These are phyloP conservation scores for Tetragonula clypearis DNA, from an alignment of 1,140 invertebrate species.

Conservation along the genomic window DNA sequence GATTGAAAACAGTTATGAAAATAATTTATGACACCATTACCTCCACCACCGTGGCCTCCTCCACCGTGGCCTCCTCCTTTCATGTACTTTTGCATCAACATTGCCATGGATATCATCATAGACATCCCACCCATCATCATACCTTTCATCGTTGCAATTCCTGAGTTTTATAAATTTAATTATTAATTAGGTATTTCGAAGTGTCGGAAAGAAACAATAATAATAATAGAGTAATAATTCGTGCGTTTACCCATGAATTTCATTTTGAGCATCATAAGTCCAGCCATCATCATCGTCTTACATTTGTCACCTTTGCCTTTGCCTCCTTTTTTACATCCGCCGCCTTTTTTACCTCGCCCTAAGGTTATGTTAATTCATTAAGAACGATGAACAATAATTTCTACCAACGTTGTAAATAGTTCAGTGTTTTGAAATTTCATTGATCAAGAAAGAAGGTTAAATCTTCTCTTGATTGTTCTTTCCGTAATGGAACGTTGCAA, in stretches of 20 bases:
- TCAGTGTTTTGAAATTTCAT: not conserved
- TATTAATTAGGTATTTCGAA: constrained; percentile 1
- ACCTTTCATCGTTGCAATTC: constrained; percentile 83
- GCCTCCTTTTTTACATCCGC: constrained; percentile 73
- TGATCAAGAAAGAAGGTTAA: too few relatives aligned
- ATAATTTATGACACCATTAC: constrained; percentile 48
- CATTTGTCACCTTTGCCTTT: constrained; percentile 76
- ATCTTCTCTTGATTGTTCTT: not conserved
- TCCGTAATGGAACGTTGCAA: not conserved
- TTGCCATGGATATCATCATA: constrained; percentile 83
- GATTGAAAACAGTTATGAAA: not conserved
- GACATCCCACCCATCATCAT: constrained; percentile 84
- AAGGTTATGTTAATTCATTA: not conserved
- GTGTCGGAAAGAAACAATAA: not conserved
- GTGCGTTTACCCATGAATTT: constrained; percentile 82
- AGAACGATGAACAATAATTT: not conserved
- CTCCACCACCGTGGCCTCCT: constrained; percentile 71
- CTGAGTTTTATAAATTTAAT: constrained; percentile 73
- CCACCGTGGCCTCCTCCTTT: constrained; percentile 75
- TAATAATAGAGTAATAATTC: not conserved
- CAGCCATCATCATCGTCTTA: constrained; percentile 86
- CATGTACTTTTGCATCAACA: constrained; percentile 83
- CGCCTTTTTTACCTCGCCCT: constrained; percentile 68
- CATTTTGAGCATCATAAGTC: constrained; percentile 84
- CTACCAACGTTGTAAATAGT: not conserved